phyloP scores from a whole-genome alignment of 2,113 vertebrate species.

The Bubalus kerabau region DNA sequence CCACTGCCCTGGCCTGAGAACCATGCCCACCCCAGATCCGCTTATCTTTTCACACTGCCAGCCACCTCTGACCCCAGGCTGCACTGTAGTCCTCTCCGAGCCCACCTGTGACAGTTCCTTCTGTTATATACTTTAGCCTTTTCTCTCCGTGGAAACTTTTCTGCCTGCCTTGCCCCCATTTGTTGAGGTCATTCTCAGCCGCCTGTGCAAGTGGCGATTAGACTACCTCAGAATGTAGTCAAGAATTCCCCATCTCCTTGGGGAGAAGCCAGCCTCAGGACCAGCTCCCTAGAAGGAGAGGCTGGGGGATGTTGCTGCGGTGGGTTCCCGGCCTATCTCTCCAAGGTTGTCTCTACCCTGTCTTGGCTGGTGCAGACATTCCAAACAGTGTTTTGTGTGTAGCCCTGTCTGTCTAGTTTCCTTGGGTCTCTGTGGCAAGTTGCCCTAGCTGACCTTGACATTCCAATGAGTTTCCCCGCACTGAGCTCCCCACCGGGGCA shows the following conservation, averaged over 20 bases:
- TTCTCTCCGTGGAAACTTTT: background rate
- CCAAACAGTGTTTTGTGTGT: background rate
- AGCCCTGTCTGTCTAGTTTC: background rate
- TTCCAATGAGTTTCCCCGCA: background rate
- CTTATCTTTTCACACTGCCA: background rate
- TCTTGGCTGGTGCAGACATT: background rate
- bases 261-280: background rate
- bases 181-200: background rate
- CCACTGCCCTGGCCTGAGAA: background rate
- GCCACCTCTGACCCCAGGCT: background rate
- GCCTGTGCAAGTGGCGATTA: background rate
- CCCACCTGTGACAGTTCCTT: background rate
- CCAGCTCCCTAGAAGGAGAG: background rate
- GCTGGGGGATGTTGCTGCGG: background rate
- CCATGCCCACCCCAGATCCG: background rate
- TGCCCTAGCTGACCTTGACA: background rate
- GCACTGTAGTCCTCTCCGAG: background rate
- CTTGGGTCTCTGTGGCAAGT: background rate
- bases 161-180: background rate
- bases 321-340: background rate
- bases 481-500: background rate
- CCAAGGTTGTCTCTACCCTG: background rate
- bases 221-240: slow-evolving; percentile 61
- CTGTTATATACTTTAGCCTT: background rate
- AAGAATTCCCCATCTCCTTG: background rate